Percentiles rank a stretch among this genome's conserved stretches.
Evolutionary conservation across 2,113 vertebrate genomes (phyloP).

Genomic region (Hippocampus comes): DNA sequence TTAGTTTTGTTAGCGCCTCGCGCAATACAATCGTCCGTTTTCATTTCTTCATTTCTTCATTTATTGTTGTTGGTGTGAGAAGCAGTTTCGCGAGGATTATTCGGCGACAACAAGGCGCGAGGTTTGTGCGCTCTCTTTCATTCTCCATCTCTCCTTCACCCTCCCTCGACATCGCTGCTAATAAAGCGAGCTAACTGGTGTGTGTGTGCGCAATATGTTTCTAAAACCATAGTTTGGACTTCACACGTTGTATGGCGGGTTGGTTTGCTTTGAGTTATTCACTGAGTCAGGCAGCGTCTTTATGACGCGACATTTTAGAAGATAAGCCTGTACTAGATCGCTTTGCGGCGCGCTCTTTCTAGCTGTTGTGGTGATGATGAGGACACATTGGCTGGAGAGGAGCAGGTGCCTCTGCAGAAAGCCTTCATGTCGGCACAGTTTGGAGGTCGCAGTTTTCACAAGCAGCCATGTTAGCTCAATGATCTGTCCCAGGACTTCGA

Average conservation of each 20-base stretch:
- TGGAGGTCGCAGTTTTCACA: constrained; percentile 17
- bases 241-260: neutral
- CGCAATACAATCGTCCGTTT: neutral
- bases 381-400: constrained; percentile 3
- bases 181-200: constrained; percentile 34
- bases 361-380: constrained; percentile 11
- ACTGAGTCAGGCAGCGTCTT: neutral
- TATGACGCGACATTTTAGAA: neutral
- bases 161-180: constrained; percentile 35
- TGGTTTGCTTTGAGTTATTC: neutral
- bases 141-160: constrained; percentile 24
- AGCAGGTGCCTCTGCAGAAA: constrained; percentile 22
- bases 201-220: neutral
- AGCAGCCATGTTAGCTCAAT: constrained; percentile 44
- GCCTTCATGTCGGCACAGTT: constrained; percentile 32
- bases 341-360: constrained; percentile 21
- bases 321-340: neutral
- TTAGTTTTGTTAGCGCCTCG: neutral
- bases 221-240: accelerated
- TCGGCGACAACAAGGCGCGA: constrained; percentile 15
- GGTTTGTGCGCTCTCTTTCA: constrained; percentile 58
- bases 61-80: neutral
- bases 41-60: neutral
- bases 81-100: neutral
- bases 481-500: neutral